Evolutionary conservation across 2,113 vertebrate species (phyloP).

Genomic region (Zosterops japonicus): DNA sequence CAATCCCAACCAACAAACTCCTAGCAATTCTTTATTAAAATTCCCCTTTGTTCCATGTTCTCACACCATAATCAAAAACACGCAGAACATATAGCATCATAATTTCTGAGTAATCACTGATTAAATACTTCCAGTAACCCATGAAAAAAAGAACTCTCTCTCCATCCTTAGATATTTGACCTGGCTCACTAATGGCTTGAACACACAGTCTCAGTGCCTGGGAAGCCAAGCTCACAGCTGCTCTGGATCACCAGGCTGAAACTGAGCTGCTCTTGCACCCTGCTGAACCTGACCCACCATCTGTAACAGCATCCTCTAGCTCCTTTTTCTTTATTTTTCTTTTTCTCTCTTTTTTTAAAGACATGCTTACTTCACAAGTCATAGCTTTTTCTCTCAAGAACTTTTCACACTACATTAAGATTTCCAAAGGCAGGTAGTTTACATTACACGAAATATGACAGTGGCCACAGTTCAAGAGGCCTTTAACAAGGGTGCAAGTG

Average conservation of each 20-base stretch:
- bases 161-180: not conserved
- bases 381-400: not conserved
- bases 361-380: not conserved
- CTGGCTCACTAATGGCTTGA: not conserved
- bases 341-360: not conserved
- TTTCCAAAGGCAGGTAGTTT: not conserved
- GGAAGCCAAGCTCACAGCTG: not conserved
- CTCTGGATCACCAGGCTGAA: not conserved
- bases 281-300: not conserved
- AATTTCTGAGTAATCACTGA: not conserved
- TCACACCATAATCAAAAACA: not conserved
- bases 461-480: not conserved
- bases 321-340: not conserved
- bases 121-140: not conserved
- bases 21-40: not conserved
- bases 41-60: not conserved
- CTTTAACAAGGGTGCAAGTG: not conserved
- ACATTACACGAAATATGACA: not conserved
- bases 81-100: not conserved
- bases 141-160: not conserved
- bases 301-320: not conserved
- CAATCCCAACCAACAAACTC: not conserved
- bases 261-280: not conserved
- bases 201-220: not conserved
- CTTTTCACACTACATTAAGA: not conserved